Percentiles rank a stretch among this genome's conserved stretches.
Evolutionary conservation across 2,113 vertebrate genomes (phyloP).

Genomic region (Arizona elegans): DNA sequence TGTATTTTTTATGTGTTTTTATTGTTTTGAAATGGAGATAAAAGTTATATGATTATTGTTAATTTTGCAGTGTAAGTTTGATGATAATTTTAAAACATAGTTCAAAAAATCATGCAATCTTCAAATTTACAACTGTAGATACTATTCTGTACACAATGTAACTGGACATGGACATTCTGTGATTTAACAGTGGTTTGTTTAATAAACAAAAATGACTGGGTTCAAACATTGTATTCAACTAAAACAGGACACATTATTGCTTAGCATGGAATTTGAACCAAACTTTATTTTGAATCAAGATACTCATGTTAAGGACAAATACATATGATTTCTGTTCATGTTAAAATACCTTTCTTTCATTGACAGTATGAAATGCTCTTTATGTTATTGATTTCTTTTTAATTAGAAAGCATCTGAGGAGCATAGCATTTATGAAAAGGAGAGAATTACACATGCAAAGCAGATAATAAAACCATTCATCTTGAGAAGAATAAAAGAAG

Average conservation of each 20-base stretch:
- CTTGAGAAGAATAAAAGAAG: slow-evolving; percentile 89
- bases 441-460: slow-evolving; percentile 91
- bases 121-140: not conserved
- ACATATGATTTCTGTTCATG: not conserved
- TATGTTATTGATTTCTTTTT: slow-evolving; percentile 5
- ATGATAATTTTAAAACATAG: not conserved
- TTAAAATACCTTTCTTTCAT: not conserved
- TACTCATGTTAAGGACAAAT: not conserved
- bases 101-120: not conserved
- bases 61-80: not conserved
- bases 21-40: not conserved
- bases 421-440: slow-evolving; percentile 88
- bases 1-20: not conserved
- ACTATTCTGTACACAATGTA: not conserved
- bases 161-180: not conserved
- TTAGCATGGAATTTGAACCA: not conserved
- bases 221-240: not conserved
- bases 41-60: not conserved
- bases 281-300: not conserved
- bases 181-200: not conserved
- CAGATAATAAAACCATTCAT: slow-evolving; percentile 99
- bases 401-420: slow-evolving; percentile 89
- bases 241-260: not conserved
- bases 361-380: not conserved
- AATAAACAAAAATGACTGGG: not conserved